Percentiles rank a stretch among this genome's conserved stretches.
phyloP scores from a whole-genome alignment of 1,140 invertebrate species.

The Eumeta japonica region DNA sequence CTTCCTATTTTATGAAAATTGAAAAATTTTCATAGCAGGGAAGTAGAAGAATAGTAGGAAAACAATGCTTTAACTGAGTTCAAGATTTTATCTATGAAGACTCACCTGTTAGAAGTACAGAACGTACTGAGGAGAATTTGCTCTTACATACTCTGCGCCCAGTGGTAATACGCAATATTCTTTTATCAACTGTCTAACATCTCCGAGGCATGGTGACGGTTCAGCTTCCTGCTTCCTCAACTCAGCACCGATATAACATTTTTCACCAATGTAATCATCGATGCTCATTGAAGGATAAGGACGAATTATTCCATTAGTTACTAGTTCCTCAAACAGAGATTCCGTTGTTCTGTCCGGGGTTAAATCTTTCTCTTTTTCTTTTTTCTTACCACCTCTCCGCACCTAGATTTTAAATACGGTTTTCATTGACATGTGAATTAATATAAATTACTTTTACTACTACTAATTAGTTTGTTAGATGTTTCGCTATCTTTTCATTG shows the following conservation, averaged over 20 bases:
- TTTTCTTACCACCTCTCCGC: slow-evolving; percentile 79
- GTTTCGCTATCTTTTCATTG: too few species aligned
- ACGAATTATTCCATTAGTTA: slow-evolving; percentile 86
- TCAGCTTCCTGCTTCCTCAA: slow-evolving; percentile 48
- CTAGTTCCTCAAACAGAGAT: slow-evolving; percentile 88
- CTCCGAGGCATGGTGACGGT: slow-evolving; percentile 67
- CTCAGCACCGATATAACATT: slow-evolving; percentile 63
- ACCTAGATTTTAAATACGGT: too few species aligned
- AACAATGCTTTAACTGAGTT: not conserved
- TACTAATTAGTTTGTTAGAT: too few species aligned
- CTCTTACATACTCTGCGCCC: slow-evolving; percentile 76
- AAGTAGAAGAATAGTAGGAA: not conserved
- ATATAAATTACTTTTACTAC: too few species aligned
- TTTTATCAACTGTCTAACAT: slow-evolving; percentile 82
- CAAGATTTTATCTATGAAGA: slow-evolving; percentile 4
- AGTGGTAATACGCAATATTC: slow-evolving; percentile 91
- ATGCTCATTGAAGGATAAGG: slow-evolving; percentile 72
- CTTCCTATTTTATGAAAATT: too few species aligned
- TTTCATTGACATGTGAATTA: too few species aligned
- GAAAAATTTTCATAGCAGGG: not conserved
- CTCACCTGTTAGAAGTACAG: slow-evolving; percentile 74
- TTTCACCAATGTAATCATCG: slow-evolving; percentile 78
- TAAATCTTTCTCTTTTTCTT: slow-evolving; percentile 93
- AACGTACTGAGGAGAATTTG: slow-evolving; percentile 77
- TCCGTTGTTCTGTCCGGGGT: slow-evolving; percentile 89